Evolutionary conservation across 1,140 invertebrate species (phyloP).

Genomic region (Solen grandis): DNA sequence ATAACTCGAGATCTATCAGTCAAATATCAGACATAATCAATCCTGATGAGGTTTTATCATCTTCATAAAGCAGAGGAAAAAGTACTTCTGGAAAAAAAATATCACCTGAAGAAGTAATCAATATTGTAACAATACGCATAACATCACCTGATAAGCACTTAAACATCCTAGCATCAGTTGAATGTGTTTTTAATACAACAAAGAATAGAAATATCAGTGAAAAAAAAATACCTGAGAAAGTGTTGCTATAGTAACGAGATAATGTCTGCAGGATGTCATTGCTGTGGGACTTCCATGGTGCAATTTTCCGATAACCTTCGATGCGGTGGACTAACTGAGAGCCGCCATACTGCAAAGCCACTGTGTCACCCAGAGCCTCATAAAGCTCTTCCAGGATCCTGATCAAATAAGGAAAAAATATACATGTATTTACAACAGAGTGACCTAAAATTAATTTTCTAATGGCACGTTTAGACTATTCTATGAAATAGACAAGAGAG

Average conservation of each 20-base stretch:
- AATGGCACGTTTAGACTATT: not conserved
- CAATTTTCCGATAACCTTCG: conserved; percentile 92
- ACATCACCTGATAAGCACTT: no score
- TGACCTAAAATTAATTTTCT: not conserved
- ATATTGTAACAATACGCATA: no score
- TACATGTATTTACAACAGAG: conserved; percentile 77
- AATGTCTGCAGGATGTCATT: conserved; percentile 99
- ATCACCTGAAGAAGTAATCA: no score
- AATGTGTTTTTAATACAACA: no score
- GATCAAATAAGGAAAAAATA: conserved; percentile 75
- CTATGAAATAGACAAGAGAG: not conserved
- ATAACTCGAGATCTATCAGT: no score
- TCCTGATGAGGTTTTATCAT: no score
- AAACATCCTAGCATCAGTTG: no score
- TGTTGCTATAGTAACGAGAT: conserved; percentile 99
- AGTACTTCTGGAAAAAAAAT: no score
- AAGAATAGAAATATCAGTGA: not conserved
- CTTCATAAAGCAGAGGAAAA: no score
- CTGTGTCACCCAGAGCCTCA: conserved; percentile 99
- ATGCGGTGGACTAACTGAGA: conserved; percentile 98
- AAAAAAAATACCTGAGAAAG: conserved; percentile 89
- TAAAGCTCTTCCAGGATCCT: conserved; percentile 97
- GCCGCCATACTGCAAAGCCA: conserved; percentile 99
- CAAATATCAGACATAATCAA: no score
- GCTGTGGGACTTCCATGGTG: conserved; percentile 97